Evolutionary conservation across 37 sponge, comb jelly and placozoan genomes (phyloP).

Genomic region (Cladorhizidae sp.): DNA sequence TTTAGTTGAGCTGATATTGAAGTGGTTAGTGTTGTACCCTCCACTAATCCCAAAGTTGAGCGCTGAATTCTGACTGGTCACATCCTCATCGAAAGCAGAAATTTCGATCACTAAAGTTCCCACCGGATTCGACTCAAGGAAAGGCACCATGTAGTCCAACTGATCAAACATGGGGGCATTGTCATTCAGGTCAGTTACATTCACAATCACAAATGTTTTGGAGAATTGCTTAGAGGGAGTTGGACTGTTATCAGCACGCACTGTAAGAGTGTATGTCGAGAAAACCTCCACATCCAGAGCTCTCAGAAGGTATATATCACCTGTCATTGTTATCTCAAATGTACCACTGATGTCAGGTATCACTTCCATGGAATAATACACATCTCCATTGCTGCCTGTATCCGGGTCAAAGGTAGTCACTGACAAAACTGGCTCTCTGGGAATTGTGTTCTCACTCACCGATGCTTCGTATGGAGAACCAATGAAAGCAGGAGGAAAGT

Average conservation of each 20-base stretch:
- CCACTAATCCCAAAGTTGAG: conserved; percentile 35
- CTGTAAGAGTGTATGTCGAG: conserved; percentile 1
- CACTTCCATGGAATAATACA: conserved; percentile 9
- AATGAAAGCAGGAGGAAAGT: conserved; percentile 64
- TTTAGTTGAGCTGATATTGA: conserved; percentile 37
- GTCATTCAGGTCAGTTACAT: conserved; percentile 74
- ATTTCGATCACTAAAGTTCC: conserved; percentile 34
- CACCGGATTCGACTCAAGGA: conserved; percentile 31
- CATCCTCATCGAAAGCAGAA: conserved; percentile 54
- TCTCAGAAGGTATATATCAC: conserved; percentile 21
- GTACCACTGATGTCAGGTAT: background rate
- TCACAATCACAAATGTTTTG: conserved; percentile 6
- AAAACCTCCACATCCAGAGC: conserved; percentile 47
- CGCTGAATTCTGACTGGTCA: conserved; percentile 35
- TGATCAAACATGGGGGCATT: conserved; percentile 47
- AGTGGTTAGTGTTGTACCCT: conserved; percentile 34
- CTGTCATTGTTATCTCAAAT: conserved; percentile 46
- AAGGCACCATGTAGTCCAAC: conserved; percentile 10
- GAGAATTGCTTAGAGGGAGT: conserved; percentile 15
- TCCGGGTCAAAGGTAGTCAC: conserved; percentile 67
- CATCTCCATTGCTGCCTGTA: conserved; percentile 36
- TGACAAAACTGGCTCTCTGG: conserved; percentile 2
- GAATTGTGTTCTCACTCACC: conserved; percentile 41
- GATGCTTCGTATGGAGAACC: conserved; percentile 4
- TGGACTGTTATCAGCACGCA: conserved; percentile 38